Conservation (phyloP, 1,140 invertebrate species). For the Drosophila murphyi region DNA sequence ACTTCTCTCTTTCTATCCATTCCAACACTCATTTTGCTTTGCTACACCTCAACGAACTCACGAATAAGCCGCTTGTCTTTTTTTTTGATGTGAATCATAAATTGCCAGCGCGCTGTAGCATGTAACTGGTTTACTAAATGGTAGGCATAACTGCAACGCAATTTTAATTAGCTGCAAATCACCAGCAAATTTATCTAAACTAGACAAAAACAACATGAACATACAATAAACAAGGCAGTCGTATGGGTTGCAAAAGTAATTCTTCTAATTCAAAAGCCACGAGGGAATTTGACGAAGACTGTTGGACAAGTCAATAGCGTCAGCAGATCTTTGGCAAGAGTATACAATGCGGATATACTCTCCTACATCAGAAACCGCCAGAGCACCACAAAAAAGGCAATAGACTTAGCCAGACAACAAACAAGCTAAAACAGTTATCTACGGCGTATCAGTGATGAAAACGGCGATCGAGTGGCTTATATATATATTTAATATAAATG, state of each 20-base stretch:
- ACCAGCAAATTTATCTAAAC: constrained; percentile 13
- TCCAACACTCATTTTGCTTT: neutral
- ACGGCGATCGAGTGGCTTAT: too few species aligned
- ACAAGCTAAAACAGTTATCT: too few species aligned
- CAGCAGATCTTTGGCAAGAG: too few species aligned
- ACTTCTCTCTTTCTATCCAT: neutral
- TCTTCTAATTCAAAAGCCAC: neutral
- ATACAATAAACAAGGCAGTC: neutral
- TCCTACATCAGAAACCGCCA: too few species aligned
- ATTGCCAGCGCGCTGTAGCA: constrained; percentile 59
- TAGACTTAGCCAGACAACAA: too few species aligned
- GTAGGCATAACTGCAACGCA: constrained; percentile 14
- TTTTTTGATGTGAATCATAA: constrained; percentile 36
- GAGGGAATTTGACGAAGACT: too few species aligned
- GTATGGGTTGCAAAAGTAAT: neutral
- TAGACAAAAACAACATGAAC: neutral
- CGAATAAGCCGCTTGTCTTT: neutral
- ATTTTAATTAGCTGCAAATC: constrained; percentile 44
- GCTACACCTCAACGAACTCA: constrained; percentile 1
- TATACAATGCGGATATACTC: too few species aligned
- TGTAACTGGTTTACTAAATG: constrained; percentile 69
- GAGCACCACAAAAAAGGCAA: too few species aligned
- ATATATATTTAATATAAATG: too few species aligned
- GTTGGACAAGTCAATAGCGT: too few species aligned
- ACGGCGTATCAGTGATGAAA: too few species aligned